Evolutionary conservation across 1,140 invertebrate species (phyloP), one percentile per base, ranked within the genome.

Genomic region (Centruroides sculpturatus): DNA sequence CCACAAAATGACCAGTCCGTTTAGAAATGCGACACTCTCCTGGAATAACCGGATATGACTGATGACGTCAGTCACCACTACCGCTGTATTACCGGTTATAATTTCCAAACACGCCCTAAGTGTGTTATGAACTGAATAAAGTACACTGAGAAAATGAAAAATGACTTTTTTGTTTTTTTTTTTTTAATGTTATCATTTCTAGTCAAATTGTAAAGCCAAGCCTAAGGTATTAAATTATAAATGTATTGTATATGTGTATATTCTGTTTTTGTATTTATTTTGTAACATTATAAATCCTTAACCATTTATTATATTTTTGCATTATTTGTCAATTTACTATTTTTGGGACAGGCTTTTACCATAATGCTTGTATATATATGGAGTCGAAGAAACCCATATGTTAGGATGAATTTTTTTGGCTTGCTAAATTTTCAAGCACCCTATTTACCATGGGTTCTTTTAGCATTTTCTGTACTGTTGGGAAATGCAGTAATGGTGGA

Each of bases 311-410:
- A 92, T 85, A 79, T 91, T 64, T 88, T 89, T 80, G 94, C 89
- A 63, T 87, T 97, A 72, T 97, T 99, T 80, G 89, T 97, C 66
- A 97, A 98, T 78, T 79, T 99, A 68, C 77, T 98, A 64, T 99
- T 99, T 76, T 79, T 99, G 70, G 93, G 95, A 55, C 95, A 98
- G 79, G 96, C 96, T 47, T 98, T 99, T 73, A 99, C 96, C 5
- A 91, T 99, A 63, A 99, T 99, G 96, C 79, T 99, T 67, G 97
- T 99, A 0, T 99, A 99, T 77, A 84, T 99, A 8, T 99, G 97
- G 96, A 95, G 93, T 56, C 79, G 96, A 69, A 78, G 96, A 66
- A 99, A 99, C 81, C 92, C 96, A 9, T 85, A 87, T 73, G 84
- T 98, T 35, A 81, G 92, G 60, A 94, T 99, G 87, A 99, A 98